Evolutionary conservation across 2,113 vertebrate species (phyloP).

Genomic region (Ivindomyrus marchei): DNA sequence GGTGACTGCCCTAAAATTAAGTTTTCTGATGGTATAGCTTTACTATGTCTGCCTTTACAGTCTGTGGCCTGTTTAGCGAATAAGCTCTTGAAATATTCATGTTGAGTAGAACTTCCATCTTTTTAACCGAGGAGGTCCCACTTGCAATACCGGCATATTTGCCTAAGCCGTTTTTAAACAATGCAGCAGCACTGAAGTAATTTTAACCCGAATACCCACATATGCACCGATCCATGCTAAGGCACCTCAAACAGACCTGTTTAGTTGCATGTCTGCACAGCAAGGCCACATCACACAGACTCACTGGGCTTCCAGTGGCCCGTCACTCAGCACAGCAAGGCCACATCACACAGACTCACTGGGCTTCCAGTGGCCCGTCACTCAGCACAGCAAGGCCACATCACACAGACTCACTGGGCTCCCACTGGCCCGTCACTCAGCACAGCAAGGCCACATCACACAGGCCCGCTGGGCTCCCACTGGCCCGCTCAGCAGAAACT

Average conservation of each 20-base stretch:
- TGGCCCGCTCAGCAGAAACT: not conserved
- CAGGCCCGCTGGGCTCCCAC: conserved; percentile 38
- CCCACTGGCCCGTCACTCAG: conserved; percentile 35
- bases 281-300: conserved; percentile 54
- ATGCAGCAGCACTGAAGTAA: conserved; percentile 37
- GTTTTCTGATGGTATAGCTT: not conserved
- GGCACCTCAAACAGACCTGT: conserved; percentile 34
- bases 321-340: conserved; percentile 56
- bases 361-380: conserved; percentile 33
- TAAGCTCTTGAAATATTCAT: not conserved
- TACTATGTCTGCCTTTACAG: not conserved
- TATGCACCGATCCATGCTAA: not conserved
- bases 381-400: conserved; percentile 63
- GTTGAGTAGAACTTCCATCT: not conserved
- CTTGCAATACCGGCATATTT: not conserved
- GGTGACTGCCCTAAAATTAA: not conserved
- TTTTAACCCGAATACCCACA: conserved; percentile 26
- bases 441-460: conserved; percentile 63
- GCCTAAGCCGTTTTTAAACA: conserved; percentile 12
- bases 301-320: conserved; percentile 39
- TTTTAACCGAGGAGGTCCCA: not conserved
- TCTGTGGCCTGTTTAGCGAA: not conserved
- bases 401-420: conserved; percentile 44
- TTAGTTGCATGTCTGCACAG: conserved; percentile 71
- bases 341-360: conserved; percentile 48